Conservation (phyloP, 2,113 vertebrate genomes). For the Noturus placidus region DNA sequence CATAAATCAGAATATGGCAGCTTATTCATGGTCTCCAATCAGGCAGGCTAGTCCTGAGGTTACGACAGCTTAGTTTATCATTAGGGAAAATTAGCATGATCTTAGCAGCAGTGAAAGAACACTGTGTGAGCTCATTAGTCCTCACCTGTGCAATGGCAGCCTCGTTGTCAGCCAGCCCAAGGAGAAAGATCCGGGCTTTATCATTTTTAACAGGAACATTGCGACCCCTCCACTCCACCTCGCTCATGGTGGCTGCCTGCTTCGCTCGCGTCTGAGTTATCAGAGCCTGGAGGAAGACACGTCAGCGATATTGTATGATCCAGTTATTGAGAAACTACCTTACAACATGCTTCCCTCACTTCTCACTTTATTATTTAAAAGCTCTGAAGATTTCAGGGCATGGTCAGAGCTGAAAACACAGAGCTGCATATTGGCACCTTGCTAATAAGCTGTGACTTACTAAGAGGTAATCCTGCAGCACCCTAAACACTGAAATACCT, state of each 20-base stretch:
- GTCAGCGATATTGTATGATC: not conserved
- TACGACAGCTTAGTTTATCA: not conserved
- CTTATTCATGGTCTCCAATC: not conserved
- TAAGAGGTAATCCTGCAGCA: not conserved
- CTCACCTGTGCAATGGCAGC: slow-evolving; percentile 89
- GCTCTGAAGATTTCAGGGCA: not conserved
- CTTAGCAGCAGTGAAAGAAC: not conserved
- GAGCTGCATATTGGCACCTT: not conserved
- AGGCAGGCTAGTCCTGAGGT: not conserved
- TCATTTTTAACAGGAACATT: slow-evolving; percentile 91
- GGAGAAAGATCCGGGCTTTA: slow-evolving; percentile 91
- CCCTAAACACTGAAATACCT: too few relatives aligned
- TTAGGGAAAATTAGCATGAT: not conserved
- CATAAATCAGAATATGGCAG: not conserved
- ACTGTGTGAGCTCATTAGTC: not conserved
- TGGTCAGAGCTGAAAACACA: not conserved
- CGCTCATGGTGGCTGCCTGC: slow-evolving; percentile 96
- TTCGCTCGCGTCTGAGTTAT: slow-evolving; percentile 96
- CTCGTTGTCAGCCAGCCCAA: slow-evolving; percentile 92
- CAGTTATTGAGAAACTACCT: not conserved
- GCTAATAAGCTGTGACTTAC: not conserved
- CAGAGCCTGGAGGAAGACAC: slow-evolving; percentile 70
- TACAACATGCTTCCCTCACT: not conserved
- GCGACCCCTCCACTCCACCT: slow-evolving; percentile 94
- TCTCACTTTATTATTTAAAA: not conserved